Conservation (phyloP, 2,888 invertebrate genomes). For the Orthosia cruda region DNA sequence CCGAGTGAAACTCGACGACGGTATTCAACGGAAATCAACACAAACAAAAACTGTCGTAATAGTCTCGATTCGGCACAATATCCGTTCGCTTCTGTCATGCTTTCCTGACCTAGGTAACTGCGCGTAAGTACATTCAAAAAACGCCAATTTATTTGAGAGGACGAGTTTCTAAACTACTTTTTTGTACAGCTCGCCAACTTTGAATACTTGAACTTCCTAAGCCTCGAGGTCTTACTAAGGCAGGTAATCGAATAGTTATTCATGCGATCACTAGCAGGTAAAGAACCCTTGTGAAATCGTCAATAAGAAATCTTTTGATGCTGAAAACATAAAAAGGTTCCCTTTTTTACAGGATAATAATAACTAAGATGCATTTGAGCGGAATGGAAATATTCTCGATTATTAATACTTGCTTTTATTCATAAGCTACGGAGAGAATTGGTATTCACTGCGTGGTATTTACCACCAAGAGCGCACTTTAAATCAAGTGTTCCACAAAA, state of each 20-base stretch:
- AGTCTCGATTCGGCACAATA: slow-evolving; percentile 62
- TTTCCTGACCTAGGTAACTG: slow-evolving; percentile 76
- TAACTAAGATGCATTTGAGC: slow-evolving; percentile 26
- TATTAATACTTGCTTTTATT: slow-evolving; percentile 21
- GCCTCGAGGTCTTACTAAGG: slow-evolving; percentile 15
- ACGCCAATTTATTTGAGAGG: slow-evolving; percentile 12
- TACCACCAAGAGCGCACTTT: slow-evolving; percentile 60
- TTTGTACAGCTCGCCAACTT: neutral
- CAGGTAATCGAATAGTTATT: slow-evolving; percentile 46
- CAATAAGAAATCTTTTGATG: slow-evolving; percentile 39
- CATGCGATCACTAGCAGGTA: slow-evolving; percentile 49
- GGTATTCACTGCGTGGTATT: slow-evolving; percentile 25
- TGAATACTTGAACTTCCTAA: slow-evolving; percentile 4
- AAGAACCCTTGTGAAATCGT: slow-evolving; percentile 33
- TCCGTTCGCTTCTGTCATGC: slow-evolving; percentile 71
- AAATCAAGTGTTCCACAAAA: slow-evolving; percentile 67
- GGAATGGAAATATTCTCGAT: slow-evolving; percentile 9
- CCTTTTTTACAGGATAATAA: slow-evolving; percentile 15
- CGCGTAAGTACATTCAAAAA: slow-evolving; percentile 29
- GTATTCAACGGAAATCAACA: slow-evolving; percentile 56
- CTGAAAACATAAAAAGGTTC: slow-evolving; percentile 30
- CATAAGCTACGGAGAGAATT: slow-evolving; percentile 43
- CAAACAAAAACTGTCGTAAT: slow-evolving; percentile 67
- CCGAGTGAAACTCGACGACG: slow-evolving; percentile 62
- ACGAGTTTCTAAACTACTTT: slow-evolving; percentile 2